Conservation (phyloP, 2,797 vertebrate species). For the Vespertilio murinus region DNA sequence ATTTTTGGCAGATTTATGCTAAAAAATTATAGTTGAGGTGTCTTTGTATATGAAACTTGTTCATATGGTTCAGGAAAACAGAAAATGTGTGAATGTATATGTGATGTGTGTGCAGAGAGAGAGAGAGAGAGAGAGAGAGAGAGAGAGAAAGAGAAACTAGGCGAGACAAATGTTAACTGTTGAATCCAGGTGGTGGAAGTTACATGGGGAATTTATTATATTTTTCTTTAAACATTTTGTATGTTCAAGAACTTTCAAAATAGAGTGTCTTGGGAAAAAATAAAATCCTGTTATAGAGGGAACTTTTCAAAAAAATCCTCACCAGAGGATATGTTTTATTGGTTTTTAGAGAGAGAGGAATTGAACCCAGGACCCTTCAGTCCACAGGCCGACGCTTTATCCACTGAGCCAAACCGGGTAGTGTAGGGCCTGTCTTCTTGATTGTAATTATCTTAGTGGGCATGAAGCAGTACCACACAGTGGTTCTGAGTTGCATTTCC, state of each 20-base stretch:
- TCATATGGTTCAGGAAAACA: background rate
- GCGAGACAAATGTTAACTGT: background rate
- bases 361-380: too few relatives aligned
- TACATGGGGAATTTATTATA: background rate
- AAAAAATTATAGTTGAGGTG: background rate
- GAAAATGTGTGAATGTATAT: accelerated
- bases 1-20: background rate
- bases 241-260: background rate
- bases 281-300: background rate
- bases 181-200: background rate
- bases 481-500: background rate
- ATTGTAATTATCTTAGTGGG: background rate
- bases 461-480: background rate
- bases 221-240: background rate
- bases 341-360: background rate
- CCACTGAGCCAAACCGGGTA: too few relatives aligned
- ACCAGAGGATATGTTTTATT: background rate
- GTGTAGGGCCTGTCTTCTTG: background rate
- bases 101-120: background rate
- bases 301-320: background rate
- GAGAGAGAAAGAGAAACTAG: background rate
- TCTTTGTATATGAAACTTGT: background rate
- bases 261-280: background rate
- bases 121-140: too few relatives aligned
- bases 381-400: too few relatives aligned